Evolutionary conservation across 2,888 invertebrate species (phyloP), one percentile per base, ranked within the genome.

Genomic region (Blastobasis lacticolella): DNA sequence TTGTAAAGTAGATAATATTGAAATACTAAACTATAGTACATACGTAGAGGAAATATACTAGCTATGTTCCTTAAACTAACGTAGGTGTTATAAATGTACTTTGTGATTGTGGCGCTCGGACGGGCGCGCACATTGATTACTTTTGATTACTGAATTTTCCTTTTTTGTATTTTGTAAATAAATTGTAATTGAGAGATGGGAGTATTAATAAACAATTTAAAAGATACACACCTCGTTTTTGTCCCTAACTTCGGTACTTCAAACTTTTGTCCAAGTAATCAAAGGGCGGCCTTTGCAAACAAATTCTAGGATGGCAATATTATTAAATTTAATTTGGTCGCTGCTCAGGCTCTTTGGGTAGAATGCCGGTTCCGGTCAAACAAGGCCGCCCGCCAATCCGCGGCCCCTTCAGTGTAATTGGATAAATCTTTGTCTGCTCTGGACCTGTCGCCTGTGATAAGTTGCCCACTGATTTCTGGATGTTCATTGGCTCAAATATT

Each of bases 101-200:
- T 74, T 56, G 67, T 64, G 69, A 63, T 73, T 64, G 69, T 75
- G 23, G 23, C 23, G 23, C 23, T 77, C 78, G 68, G 75, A 75
- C 69, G 65, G 61, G 57, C 55, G 61, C 57, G 60, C 51, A 52
- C 53, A 42, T 42, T 10, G 9, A 8, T 8, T 42, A 42, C 23
- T 23, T 23, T 23, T 57, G 59, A 59, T 57, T 57, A 56, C 54
- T 42, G 54, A 53, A 56, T 61, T 46, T 64, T 65, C 69, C 67
- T 42, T 67, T 75, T 74, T 81, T 78, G 73, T 77, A 78, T 78
- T 82, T 82, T 88, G 87, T 88, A 87, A 78, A 88, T 87, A 87
- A 66, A 81, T 73, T 78, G 75, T 81, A 78, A 74, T 60, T 73
- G 70, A 73, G 69, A 75, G 69, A 72, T 61, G 70, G 77, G 76